Conservation (phyloP, 2,888 invertebrate genomes). For the Fragum fragum region DNA sequence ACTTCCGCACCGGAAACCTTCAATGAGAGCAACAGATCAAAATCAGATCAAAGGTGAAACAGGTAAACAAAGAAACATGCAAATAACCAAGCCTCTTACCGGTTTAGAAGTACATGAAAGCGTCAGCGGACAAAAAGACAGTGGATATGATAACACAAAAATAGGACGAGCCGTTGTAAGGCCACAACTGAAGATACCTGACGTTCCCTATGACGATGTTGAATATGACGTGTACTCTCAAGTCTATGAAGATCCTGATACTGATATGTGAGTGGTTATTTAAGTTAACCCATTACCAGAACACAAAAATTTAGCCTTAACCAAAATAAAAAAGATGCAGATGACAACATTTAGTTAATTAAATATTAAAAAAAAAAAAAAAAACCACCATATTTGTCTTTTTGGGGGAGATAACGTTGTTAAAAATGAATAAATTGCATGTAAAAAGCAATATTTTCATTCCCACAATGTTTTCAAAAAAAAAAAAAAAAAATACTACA, state of each 20-base stretch:
- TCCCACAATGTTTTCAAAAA: too few species aligned
- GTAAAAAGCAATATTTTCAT: too few species aligned
- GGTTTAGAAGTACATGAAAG: background rate
- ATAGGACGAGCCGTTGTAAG: conserved; percentile 10
- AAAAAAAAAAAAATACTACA: too few species aligned
- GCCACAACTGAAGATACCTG: background rate
- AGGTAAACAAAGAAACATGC: background rate
- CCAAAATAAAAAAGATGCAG: too few species aligned
- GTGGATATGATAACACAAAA: conserved; percentile 9
- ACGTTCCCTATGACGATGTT: background rate
- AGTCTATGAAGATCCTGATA: background rate
- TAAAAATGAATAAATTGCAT: too few species aligned
- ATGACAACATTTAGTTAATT: too few species aligned
- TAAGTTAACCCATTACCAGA: too few species aligned
- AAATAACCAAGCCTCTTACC: background rate
- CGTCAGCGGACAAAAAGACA: background rate
- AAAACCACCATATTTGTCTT: too few species aligned
- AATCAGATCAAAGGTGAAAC: background rate
- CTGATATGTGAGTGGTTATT: too few species aligned
- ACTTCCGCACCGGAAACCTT: background rate
- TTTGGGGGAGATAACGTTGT: too few species aligned
- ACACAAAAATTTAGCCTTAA: too few species aligned
- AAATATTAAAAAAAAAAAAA: too few species aligned
- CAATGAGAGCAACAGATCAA: background rate
- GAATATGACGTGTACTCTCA: background rate